Evolutionary conservation across 2,888 invertebrate genomes (phyloP), one percentile per base, ranked within the genome.

Genomic region (Willowsia nigromaculata): DNA sequence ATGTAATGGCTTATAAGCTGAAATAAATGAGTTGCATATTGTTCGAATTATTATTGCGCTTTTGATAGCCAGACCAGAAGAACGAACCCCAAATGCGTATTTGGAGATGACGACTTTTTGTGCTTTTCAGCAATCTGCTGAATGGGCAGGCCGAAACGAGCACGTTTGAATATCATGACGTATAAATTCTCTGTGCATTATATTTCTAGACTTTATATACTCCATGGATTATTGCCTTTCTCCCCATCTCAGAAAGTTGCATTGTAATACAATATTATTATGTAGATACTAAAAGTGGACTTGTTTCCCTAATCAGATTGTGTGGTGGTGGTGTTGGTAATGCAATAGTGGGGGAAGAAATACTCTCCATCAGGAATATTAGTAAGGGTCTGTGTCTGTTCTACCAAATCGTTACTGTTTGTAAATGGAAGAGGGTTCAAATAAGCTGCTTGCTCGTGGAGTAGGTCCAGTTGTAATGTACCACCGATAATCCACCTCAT

Each of bases 231-330:
- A 62, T 81, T 43, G 62, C 40, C 43, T 81, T 81, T 81, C 62
- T 81, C 62, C 62, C 62, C 59, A 56, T 30, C 50, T 30, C 27
- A 47, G 22, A 43, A 74, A 74, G 43, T 74, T 74, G 74, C 74
- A 47, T 22, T 74, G 74, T 74, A 47, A 74, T 74, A 33, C 25
- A 81, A 40, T 53, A 30, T 27, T 13, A 33, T 50, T 15, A n/a
- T 47, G 25, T 43, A 53, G 18, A 18, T 11, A 68, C n/a, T 68
- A 47, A 83, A 59, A 83, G 47, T 68, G 82, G 50, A 83, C 82
- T 83, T 83, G 82, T 65, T 83, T 50, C 82, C 82, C 68, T 83
- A 83, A 83, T 83, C 82, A 83, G 82, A 83, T 83, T 68, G 47
- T 37, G 43, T 43, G 65, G 80, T 80, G 53, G 76, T 43, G 53